Conservation (phyloP, 2,888 invertebrate genomes). For the Lasioglossum calceatum region DNA sequence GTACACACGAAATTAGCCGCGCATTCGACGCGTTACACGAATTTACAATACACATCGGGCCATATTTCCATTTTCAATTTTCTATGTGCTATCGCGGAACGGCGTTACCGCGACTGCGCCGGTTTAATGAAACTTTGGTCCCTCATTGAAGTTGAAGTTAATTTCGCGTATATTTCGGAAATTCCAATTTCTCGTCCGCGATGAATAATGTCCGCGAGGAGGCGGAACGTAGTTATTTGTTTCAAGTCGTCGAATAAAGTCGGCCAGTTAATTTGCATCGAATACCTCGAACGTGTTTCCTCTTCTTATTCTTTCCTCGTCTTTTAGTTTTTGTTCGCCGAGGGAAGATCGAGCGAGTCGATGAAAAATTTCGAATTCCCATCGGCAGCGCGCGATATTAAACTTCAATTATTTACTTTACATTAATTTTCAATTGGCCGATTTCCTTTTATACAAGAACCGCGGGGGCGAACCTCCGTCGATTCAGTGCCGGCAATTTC, state of each 20-base stretch:
- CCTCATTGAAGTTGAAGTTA: not conserved
- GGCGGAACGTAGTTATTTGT: slow-evolving; percentile 10
- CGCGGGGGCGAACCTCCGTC: not conserved
- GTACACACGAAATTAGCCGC: not conserved
- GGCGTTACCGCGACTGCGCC: not conserved
- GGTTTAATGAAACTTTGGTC: not conserved
- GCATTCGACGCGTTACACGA: not conserved
- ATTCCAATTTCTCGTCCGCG: slow-evolving; percentile 25
- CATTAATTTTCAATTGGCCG: slow-evolving; percentile 36
- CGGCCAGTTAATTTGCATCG: slow-evolving; percentile 13
- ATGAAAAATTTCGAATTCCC: slow-evolving; percentile 17
- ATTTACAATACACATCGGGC: not conserved
- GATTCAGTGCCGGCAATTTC: slow-evolving; percentile 33
- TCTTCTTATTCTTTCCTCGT: not conserved
- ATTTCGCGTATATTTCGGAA: slow-evolving; percentile 18
- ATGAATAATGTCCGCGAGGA: slow-evolving; percentile 26
- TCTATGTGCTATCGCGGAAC: not conserved
- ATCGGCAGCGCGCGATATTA: slow-evolving; percentile 1
- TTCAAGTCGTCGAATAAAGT: not conserved
- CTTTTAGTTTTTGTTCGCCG: not conserved
- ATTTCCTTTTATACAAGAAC: slow-evolving; percentile 10
- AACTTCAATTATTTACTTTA: slow-evolving; percentile 40
- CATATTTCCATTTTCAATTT: slow-evolving; percentile 30
- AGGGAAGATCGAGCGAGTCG: not conserved
- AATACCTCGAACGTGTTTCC: not conserved